Percentiles rank a stretch among this genome's conserved stretches.
Evolutionary conservation across 2,888 invertebrate species (phyloP).

Genomic region (Conistra vaccinii): DNA sequence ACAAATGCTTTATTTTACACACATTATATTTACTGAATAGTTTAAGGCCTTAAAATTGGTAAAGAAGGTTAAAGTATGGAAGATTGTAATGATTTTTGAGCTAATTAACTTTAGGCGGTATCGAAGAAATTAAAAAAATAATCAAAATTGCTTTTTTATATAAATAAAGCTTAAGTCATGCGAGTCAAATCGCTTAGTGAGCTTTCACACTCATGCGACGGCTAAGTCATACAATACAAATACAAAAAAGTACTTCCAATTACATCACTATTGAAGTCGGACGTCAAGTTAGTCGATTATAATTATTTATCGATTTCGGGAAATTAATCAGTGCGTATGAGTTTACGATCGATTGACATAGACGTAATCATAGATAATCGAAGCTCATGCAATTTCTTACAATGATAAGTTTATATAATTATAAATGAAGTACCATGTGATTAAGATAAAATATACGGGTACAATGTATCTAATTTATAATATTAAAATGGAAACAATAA

Average conservation of each 20-base stretch:
- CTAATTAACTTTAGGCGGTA: constrained; percentile 43
- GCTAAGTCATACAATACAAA: constrained; percentile 71
- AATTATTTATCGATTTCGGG: constrained; percentile 58
- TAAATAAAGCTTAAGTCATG: constrained; percentile 10
- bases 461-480: constrained; percentile 71
- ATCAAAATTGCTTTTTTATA: constrained; percentile 22
- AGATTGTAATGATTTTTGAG: constrained; percentile 44
- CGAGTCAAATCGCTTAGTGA: constrained; percentile 55
- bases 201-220: constrained; percentile 70
- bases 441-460: constrained; percentile 79
- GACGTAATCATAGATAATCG: constrained; percentile 62
- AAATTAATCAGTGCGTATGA: constrained; percentile 64
- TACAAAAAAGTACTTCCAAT: constrained; percentile 69
- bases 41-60: constrained; percentile 52
- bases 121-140: constrained; percentile 13
- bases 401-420: constrained; percentile 75
- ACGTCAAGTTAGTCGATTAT: constrained; percentile 71
- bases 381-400: constrained; percentile 83
- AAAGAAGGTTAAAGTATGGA: constrained; percentile 20
- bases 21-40: constrained; percentile 15
- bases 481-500: constrained; percentile 87
- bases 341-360: constrained; percentile 52
- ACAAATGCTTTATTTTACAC: constrained; percentile 38
- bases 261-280: constrained; percentile 75
- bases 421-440: constrained; percentile 83